Evolutionary conservation across 2,888 invertebrate species (phyloP), one percentile per base, ranked within the genome.

Genomic region (Penaeus monodon): DNA sequence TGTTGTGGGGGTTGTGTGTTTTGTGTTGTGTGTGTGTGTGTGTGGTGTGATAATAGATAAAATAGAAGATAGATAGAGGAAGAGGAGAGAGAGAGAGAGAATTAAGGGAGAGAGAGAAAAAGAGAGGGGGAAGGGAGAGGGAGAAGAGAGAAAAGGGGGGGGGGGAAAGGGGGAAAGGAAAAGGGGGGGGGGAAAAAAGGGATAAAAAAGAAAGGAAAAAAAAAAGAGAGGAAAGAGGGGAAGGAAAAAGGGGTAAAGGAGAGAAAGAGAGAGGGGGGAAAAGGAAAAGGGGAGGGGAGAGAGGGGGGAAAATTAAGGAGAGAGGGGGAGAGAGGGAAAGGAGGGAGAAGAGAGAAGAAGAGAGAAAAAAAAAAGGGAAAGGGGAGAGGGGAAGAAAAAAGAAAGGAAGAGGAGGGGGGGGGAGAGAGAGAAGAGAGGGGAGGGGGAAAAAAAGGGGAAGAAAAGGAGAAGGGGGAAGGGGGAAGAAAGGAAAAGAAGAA

Each of bases 141-240:
- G 70, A 70, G 44, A 70, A 73, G 49, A 81, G 81, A 81, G 81
- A 81, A 65, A 65, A 65, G 64, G 81, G 64, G 81, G 64, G 63
- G 8, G 73, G 44, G 82, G 70, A 44, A 82, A 70, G 8, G 82
- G 24, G 38, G 70, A 70, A 70, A 70, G 4, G 38, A 49, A 44
- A 70, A 2, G 3, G 57, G 2, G 78, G 6, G 14, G 6, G 57
- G 10, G 20, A 22, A 3, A 24, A 3, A 44, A 2, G 7, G 20
- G 3, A 3, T 3, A 4, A 33, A 22, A 27, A 29, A 65, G 66
- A 66, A 33, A 80, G 7, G 2, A 4, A 49, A 17, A 14, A 27
- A n/a, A 49, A 57, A 49, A 57, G 78, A n/a, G 22, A 29, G 49
- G 14, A 2, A 44, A 2, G 14, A 14, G 14, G 49, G 49, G 29